Evolutionary conservation across 64 coral and sea anemone species (phyloP).

Genomic region (Platygyra sinensis): DNA sequence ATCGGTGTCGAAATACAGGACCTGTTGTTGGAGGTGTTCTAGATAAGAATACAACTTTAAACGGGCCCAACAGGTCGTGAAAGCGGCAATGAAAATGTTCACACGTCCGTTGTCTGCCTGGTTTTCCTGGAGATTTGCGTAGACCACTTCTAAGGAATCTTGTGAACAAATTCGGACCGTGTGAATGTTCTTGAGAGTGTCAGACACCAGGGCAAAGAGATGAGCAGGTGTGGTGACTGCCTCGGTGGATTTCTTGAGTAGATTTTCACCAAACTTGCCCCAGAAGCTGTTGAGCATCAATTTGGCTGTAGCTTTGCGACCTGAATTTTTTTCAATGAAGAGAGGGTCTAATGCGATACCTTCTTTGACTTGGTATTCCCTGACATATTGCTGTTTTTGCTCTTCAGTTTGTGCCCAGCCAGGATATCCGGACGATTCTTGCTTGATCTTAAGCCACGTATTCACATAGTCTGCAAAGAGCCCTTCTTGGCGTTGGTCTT

Average conservation of each 20-base stretch:
- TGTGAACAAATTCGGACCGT: not conserved
- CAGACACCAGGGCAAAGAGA: not conserved
- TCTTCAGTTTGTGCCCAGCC: not conserved
- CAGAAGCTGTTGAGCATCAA: slow-evolving; percentile 10
- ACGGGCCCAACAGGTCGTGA: slow-evolving; percentile 55
- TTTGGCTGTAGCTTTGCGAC: not conserved
- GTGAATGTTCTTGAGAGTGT: not conserved
- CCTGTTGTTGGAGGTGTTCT: not conserved
- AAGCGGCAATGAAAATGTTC: slow-evolving; percentile 51
- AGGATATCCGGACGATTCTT: not conserved
- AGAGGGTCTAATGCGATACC: not conserved
- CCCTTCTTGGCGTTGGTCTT: not conserved
- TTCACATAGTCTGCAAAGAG: slow-evolving; percentile 2
- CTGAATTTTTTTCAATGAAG: slow-evolving; percentile 18
- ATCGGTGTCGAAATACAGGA: not conserved
- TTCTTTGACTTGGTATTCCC: not conserved
- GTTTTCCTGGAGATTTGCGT: not conserved
- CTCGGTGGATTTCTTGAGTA: not conserved
- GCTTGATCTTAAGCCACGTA: not conserved
- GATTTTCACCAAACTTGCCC: slow-evolving; percentile 16
- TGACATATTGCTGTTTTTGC: not conserved
- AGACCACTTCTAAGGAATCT: not conserved
- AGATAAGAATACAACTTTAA: slow-evolving; percentile 31
- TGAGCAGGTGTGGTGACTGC: not conserved
- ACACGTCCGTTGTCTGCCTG: no score